Conservation (phyloP, 2,113 vertebrate species). For the Sminthopsis crassicaudata region DNA sequence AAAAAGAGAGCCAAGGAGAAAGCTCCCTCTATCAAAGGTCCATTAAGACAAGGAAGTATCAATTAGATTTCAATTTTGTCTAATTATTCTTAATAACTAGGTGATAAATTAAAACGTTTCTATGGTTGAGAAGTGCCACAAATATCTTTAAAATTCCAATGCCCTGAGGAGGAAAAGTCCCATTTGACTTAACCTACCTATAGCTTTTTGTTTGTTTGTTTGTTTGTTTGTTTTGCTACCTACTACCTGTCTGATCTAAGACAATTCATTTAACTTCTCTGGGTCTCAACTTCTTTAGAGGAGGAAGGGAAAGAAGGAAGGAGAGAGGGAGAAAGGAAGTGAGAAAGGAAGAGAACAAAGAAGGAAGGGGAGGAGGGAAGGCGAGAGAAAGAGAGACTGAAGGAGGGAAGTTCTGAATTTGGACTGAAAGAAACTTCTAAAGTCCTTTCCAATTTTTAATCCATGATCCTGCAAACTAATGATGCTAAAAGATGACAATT, state of each 20-base stretch:
- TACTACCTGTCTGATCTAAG: background rate
- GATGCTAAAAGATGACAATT: conserved; percentile 16
- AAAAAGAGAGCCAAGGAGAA: background rate
- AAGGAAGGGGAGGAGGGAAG: no score
- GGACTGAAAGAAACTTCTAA: background rate
- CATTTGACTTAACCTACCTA: background rate
- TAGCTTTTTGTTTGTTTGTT: no score
- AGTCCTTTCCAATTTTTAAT: background rate
- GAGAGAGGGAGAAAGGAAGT: no score
- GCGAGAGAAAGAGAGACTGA: no score
- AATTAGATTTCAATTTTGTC: background rate
- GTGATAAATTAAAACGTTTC: background rate
- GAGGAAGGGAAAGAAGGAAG: no score
- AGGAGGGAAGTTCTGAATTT: background rate
- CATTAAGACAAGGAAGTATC: no score
- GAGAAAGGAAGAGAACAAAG: no score
- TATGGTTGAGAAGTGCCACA: background rate
- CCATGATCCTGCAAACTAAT: background rate
- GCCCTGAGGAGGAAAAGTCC: background rate
- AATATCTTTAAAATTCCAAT: background rate
- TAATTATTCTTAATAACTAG: background rate
- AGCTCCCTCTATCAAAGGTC: background rate
- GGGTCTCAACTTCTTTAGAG: no score
- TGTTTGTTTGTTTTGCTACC: background rate
- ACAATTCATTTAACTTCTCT: no score